Evolutionary conservation across 2,797 vertebrate species (phyloP).

Genomic region (Schizothorax lantsangensis): DNA sequence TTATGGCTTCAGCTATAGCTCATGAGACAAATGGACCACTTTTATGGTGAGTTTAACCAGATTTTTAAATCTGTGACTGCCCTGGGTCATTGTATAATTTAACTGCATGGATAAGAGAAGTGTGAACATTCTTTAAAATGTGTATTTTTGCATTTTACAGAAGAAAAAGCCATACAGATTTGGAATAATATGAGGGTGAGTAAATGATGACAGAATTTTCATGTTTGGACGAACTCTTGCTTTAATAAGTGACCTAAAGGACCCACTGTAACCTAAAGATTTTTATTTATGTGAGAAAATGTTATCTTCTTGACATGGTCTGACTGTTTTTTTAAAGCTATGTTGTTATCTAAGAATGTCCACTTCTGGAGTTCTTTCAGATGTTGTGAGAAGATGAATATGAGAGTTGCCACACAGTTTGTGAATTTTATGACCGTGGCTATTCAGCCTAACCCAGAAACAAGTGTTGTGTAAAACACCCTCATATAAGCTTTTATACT

Average conservation of each 20-base stretch:
- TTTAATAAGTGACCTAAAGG: not conserved
- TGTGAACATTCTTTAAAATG: not conserved
- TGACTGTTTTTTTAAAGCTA: not conserved
- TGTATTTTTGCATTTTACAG: not conserved
- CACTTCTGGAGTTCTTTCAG: not conserved
- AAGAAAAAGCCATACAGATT: not conserved
- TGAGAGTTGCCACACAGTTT: constrained; percentile 5
- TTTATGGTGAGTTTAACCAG: too few relatives aligned
- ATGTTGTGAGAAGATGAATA: not conserved
- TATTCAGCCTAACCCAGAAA: constrained; percentile 23
- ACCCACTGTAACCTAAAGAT: not conserved
- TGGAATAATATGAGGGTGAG: not conserved
- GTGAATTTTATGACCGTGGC: not conserved
- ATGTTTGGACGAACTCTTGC: not conserved
- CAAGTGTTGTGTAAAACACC: constrained; percentile 14
- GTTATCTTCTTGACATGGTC: not conserved
- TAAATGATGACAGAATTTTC: not conserved
- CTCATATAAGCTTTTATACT: constrained; percentile 1
- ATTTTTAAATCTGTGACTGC: too few relatives aligned
- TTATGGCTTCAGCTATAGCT: too few relatives aligned
- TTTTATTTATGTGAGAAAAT: not conserved
- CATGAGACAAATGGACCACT: too few relatives aligned
- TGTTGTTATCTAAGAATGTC: not conserved
- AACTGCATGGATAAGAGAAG: not conserved
- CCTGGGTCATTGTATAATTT: not conserved